Conservation (phyloP, 2,113 vertebrate species). For the Crotalus viridis region DNA sequence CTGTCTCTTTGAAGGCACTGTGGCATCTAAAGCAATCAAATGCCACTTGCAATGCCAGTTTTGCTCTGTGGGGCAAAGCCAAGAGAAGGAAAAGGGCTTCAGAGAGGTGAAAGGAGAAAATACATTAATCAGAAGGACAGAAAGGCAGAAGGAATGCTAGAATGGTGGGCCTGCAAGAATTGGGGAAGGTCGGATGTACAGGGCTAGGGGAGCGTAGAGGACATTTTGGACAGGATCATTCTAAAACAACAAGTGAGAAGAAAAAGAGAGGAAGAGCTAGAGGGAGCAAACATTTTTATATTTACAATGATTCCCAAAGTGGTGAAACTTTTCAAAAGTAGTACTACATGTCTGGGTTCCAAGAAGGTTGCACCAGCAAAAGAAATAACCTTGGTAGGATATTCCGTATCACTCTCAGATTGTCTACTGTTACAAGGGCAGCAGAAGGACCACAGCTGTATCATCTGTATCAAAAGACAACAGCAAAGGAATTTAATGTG, state of each 20-base stretch:
- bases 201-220: not conserved
- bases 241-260: not conserved
- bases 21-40: not conserved
- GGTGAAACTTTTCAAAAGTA: not conserved
- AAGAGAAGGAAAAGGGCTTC: not conserved
- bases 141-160: not conserved
- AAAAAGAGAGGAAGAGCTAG: not conserved
- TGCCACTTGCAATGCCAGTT: not conserved
- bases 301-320: not conserved
- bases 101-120: not conserved
- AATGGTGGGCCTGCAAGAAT: not conserved
- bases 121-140: not conserved
- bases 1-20: not conserved
- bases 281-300: not conserved
- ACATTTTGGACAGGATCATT: not conserved
- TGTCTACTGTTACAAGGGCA: not conserved
- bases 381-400: not conserved
- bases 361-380: not conserved
- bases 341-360: not conserved
- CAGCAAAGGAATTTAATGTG: slow-evolving; percentile 1
- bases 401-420: not conserved
- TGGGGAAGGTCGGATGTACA: not conserved
- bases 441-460: not conserved
- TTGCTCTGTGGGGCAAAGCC: not conserved
- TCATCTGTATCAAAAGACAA: not conserved